These are phyloP conservation scores for Sipha flava DNA, from an alignment of 1,140 invertebrate species.

Conservation along the genomic window DNA sequence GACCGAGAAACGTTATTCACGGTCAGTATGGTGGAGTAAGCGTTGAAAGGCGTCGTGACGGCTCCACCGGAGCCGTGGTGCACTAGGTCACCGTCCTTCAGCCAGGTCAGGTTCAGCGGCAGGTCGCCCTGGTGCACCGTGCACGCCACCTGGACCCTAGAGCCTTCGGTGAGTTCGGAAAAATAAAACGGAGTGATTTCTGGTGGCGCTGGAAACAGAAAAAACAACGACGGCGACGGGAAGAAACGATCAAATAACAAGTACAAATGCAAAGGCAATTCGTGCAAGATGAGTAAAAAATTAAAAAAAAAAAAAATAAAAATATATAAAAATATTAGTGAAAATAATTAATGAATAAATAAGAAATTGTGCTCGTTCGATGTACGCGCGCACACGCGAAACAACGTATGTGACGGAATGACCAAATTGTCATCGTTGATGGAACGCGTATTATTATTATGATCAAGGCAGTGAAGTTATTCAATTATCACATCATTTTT, in stretches of 20 bases:
- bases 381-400: no score
- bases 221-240: neutral
- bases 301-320: no score
- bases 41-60: constrained; percentile 38
- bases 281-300: no score
- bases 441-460: no score
- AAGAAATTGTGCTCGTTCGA: no score
- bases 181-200: constrained; percentile 45
- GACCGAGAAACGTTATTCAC: constrained; percentile 71
- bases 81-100: constrained; percentile 50
- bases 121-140: constrained; percentile 59
- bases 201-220: constrained; percentile 32
- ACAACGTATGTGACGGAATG: no score
- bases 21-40: constrained; percentile 59
- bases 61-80: constrained; percentile 40
- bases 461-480: no score
- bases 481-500: no score
- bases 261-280: no score
- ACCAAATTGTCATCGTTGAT: no score
- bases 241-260: neutral
- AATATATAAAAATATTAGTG: no score
- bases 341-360: no score
- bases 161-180: constrained; percentile 49
- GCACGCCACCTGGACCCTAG: constrained; percentile 53
- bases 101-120: constrained; percentile 58